A percentile compares a stretch with the other conserved stretches of the same genome.
Conservation (phyloP, 2,888 invertebrate genomes). For the Onchidella celtica region DNA sequence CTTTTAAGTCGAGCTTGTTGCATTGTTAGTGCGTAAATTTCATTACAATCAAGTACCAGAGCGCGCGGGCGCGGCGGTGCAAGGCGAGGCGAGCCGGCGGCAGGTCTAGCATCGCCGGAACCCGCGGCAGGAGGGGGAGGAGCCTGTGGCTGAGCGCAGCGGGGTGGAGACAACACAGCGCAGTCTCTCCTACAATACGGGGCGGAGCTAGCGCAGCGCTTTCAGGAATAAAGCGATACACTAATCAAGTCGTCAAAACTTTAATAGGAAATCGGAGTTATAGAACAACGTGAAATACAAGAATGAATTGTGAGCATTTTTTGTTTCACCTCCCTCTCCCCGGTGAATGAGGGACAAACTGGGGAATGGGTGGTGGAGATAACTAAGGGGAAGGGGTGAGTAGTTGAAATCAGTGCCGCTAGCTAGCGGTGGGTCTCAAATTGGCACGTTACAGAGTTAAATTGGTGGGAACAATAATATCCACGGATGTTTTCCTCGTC, state of each 20-base stretch:
- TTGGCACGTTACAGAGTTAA: no score
- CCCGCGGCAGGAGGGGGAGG: constrained; percentile 24
- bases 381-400: background rate
- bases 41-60: constrained; percentile 43
- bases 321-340: no score
- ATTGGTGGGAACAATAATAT: no score
- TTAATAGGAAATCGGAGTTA: constrained; percentile 31
- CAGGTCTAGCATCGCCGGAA: background rate
- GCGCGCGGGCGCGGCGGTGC: background rate
- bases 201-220: constrained; percentile 26
- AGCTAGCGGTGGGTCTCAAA: background rate
- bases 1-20: constrained; percentile 41
- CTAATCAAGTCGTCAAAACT: constrained; percentile 44
- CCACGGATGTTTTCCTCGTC: no score
- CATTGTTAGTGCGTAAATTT: constrained; percentile 53
- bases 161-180: constrained; percentile 29
- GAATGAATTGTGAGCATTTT: constrained; percentile 1
- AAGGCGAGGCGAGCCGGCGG: constrained; percentile 4
- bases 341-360: no score
- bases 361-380: background rate
- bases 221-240: constrained; percentile 17
- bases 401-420: no score
- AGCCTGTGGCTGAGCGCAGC: constrained; percentile 21
- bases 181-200: constrained; percentile 3
- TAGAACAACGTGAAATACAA: constrained; percentile 9